Base-by-base conservation (phyloP, 2,113 vertebrate species). In the Oplegnathus fasciatus region DNA sequence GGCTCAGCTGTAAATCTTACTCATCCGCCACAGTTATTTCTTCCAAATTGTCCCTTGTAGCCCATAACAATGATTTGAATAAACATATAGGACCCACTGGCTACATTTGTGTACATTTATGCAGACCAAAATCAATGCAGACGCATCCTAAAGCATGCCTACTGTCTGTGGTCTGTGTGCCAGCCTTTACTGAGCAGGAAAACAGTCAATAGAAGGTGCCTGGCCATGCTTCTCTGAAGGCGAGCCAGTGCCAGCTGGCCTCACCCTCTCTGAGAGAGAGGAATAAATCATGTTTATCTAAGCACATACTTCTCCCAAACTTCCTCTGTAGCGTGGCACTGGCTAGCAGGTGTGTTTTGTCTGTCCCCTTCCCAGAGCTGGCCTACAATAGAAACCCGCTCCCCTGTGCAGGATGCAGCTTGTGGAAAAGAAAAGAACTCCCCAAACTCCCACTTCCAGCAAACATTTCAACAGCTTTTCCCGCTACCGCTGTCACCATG, bases 301-400 rank as follows among this genome's bases (percentile, higher is more conserved):
- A 95, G 91, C 91, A 94, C 96, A 97, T 96, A 96, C 95, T 95
- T 97, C 95, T 96, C 76, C 93, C 89, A 92, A 94, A 97, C 96
- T 97, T 98, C 97, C 97, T 97, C 86, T 95, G 94, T 88, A 94
- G 96, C 95, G 91, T 95, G 96, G 95, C 93, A 96, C 95, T 96
- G 95, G 95, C 95, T 94, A 95, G 96, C 97, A 99, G 98, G 97
- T 98, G 97, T 93, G 94, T 96, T 97, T 93, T 96, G 96, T 96
- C 97, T 97, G 95, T 94, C 93, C 89, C 89, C 71, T 96, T 97
- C 96, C 96, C 96, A 97, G 95, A 95, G 94, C 89, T 92, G 91
- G 93, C 93, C 95, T 93, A 97, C 96, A 97, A 96, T 96, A 96
- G 96, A 96, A 96, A 94, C 95, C 94, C 93, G 92, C 94, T 83